phyloP scores from a whole-genome alignment of 2,797 vertebrate genomes.

The Acomys russatus region DNA sequence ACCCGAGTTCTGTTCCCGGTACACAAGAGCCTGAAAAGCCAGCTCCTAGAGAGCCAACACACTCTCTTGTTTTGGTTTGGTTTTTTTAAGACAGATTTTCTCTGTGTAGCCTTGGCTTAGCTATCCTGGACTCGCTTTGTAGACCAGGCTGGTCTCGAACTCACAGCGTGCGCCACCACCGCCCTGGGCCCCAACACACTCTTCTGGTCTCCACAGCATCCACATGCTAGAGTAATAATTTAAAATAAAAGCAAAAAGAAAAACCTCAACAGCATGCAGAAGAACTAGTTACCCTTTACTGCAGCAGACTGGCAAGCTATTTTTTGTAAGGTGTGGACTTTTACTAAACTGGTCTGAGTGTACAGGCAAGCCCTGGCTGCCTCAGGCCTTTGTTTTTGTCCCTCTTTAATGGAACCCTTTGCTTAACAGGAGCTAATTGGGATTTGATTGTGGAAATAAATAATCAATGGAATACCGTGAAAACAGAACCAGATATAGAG shows the following conservation, averaged over 20 bases:
- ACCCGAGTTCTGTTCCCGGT: neutral
- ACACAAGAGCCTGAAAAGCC: neutral
- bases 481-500: neutral
- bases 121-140: no score
- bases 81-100: no score
- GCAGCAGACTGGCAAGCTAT: neutral
- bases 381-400: neutral
- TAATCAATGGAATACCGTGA: neutral
- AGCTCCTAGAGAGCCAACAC: neutral
- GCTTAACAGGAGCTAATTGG: neutral
- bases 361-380: neutral
- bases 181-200: no score
- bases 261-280: neutral
- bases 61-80: no score
- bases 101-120: no score
- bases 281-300: neutral
- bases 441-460: neutral
- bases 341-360: neutral
- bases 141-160: no score
- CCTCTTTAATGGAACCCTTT: neutral
- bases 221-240: neutral
- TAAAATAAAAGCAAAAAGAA: neutral
- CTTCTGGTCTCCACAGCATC: neutral
- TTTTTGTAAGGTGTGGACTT: neutral
- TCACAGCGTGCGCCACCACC: no score